Evolutionary conservation across 2,113 vertebrate species (phyloP), one percentile per base, ranked within the genome.

Genomic region (Zootoca vivipara): DNA sequence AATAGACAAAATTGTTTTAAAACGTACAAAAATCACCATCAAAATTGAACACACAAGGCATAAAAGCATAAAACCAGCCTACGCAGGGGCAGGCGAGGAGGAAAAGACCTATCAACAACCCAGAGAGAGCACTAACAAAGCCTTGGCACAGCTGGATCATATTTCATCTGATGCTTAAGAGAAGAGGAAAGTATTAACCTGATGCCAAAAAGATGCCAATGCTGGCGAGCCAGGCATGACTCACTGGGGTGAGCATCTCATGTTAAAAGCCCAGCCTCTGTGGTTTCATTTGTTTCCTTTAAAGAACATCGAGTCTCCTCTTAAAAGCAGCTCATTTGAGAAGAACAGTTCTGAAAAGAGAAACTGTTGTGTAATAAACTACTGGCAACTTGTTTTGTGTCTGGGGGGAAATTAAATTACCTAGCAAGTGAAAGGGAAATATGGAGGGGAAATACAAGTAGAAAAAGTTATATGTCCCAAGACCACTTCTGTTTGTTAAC

Each of bases 311-410:
- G 28, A 67, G 69, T 58, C 67, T 87, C 70, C 83, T 46, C 52
- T 58, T 85, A 46, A 88, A 92, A 92, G 7, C 42, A 91, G 5
- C 1, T 22, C 5, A 67, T 90, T 83, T 56, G 87, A 35, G 62
- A 87, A n/a, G 72, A 81, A 65, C 35, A 70, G 38, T 70, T 56
- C 20, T 58, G 22, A 30, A 38, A 33, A 80, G 20, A 30, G 56
- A 58, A 33, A 87, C 80, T 33, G 64, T 16, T 16, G 18, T 82
- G 10, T 79, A 85, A 93, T 74, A 91, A 90, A 33, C 35, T 87
- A 65, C 83, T 75, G 77, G 5, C 40, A 87, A 56, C 79, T 83
- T 93, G 70, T 87, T 94, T 95, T 90, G 56, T 64, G 20, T 82
- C 85, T 65, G 0, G 0, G 38, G 56, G 35, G 5, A 86, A 92